These are phyloP conservation scores for Oryzias curvinotus DNA, from an alignment of 2,113 vertebrate genomes.

Conservation along the genomic window DNA sequence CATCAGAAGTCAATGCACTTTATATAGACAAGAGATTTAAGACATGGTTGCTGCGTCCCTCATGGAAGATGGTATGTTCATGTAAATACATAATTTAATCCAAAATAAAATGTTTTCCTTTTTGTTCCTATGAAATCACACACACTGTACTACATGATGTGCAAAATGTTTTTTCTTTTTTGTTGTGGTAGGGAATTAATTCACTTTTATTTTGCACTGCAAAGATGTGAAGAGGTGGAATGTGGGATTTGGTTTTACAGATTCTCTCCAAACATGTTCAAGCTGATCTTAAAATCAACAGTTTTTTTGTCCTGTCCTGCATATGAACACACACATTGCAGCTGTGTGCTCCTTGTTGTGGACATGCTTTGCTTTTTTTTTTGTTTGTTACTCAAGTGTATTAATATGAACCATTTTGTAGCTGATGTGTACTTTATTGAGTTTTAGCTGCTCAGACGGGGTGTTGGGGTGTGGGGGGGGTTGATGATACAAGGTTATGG, in stretches of 20 bases:
- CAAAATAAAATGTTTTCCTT: neutral
- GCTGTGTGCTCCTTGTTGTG: too few species aligned
- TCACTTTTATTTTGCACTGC: slow-evolving; percentile 12
- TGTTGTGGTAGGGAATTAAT: neutral
- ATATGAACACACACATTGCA: too few species aligned
- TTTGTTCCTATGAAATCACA: slow-evolving; percentile 36
- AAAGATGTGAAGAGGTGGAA: slow-evolving; percentile 10
- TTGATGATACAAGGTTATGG: too few species aligned
- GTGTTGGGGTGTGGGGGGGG: accelerated
- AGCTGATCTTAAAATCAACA: slow-evolving; percentile 9
- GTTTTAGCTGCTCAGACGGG: too few species aligned
- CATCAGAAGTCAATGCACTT: slow-evolving; percentile 14
- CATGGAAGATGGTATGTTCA: slow-evolving; percentile 11
- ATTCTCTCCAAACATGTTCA: slow-evolving; percentile 5
- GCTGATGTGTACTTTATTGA: too few species aligned
- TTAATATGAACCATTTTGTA: too few species aligned
- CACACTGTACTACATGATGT: slow-evolving; percentile 33
- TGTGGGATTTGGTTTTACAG: slow-evolving; percentile 6
- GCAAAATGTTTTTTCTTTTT: slow-evolving; percentile 13
- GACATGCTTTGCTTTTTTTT: too few species aligned
- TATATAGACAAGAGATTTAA: slow-evolving; percentile 13
- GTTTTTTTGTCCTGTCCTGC: too few species aligned
- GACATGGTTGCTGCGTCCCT: slow-evolving; percentile 4
- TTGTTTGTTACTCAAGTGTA: too few species aligned
- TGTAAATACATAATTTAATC: slow-evolving; percentile 47